Evolutionary conservation across 2,888 invertebrate genomes (phyloP).

Genomic region (Syrista parreyssii): DNA sequence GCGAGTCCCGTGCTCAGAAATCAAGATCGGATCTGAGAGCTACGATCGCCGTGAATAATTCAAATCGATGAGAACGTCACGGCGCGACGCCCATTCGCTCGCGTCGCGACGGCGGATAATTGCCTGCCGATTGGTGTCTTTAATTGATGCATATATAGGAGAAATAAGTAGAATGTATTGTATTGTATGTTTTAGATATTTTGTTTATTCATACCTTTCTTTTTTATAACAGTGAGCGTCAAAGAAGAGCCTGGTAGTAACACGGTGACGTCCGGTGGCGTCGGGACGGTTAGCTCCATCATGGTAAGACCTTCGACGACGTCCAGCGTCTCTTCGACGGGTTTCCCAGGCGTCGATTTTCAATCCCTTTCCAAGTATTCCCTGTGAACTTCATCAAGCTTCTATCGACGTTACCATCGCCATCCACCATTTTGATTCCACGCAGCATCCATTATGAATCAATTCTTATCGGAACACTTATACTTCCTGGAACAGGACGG

Average conservation of each 20-base stretch:
- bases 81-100: not conserved
- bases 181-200: not conserved
- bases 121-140: not conserved
- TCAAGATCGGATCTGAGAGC: not conserved
- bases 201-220: not conserved
- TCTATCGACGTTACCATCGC: not conserved
- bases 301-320: constrained; percentile 53
- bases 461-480: not conserved
- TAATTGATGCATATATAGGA: not conserved
- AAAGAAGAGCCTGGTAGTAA: constrained; percentile 61
- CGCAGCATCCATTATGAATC: not conserved
- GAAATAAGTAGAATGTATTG: not conserved
- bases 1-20: not conserved
- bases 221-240: constrained; percentile 52
- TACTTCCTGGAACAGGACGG: not conserved
- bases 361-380: constrained; percentile 58
- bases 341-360: constrained; percentile 55
- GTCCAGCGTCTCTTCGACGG: constrained; percentile 55
- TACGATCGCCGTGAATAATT: not conserved
- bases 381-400: constrained; percentile 43
- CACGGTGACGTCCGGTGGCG: constrained; percentile 47
- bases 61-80: not conserved
- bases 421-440: not conserved
- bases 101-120: not conserved
- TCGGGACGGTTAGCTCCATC: constrained; percentile 48